These are phyloP conservation scores for Platyrinchus mystaceus DNA, from an alignment of 2,797 vertebrate genomes.

Conservation along the genomic window DNA sequence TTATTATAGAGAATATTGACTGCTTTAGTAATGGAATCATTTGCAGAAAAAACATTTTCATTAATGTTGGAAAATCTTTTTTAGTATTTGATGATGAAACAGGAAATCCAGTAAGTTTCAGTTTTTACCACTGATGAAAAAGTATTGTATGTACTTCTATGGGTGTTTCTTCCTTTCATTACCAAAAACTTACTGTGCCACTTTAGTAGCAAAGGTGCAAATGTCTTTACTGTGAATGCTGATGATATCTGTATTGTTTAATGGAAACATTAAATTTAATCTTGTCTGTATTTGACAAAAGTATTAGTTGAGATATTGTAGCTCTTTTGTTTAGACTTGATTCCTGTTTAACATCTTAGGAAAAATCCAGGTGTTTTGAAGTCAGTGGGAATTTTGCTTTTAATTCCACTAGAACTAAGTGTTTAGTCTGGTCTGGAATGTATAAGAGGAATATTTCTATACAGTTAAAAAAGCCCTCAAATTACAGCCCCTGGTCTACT, in stretches of 20 bases:
- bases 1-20: constrained; percentile 87
- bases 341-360: not conserved
- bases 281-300: not conserved
- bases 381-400: not conserved
- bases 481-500: not conserved
- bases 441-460: not conserved
- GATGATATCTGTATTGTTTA: not conserved
- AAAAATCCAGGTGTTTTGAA: not conserved
- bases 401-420: not conserved
- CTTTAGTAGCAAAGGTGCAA: not conserved
- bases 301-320: not conserved
- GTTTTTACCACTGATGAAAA: not conserved
- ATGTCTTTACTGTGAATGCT: not conserved
- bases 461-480: not conserved
- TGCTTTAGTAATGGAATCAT: constrained; percentile 88
- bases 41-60: constrained; percentile 89
- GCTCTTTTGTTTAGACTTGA: not conserved
- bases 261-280: not conserved
- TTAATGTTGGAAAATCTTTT: constrained; percentile 83
- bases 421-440: not conserved
- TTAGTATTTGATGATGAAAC: constrained; percentile 87
- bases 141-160: not conserved
- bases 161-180: not conserved
- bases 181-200: not conserved
- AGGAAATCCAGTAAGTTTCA: constrained; percentile 85